A percentile compares a stretch with the other conserved stretches of the same genome.
phyloP scores from a whole-genome alignment of 1,140 invertebrate species.

The Temnothorax longispinosus region DNA sequence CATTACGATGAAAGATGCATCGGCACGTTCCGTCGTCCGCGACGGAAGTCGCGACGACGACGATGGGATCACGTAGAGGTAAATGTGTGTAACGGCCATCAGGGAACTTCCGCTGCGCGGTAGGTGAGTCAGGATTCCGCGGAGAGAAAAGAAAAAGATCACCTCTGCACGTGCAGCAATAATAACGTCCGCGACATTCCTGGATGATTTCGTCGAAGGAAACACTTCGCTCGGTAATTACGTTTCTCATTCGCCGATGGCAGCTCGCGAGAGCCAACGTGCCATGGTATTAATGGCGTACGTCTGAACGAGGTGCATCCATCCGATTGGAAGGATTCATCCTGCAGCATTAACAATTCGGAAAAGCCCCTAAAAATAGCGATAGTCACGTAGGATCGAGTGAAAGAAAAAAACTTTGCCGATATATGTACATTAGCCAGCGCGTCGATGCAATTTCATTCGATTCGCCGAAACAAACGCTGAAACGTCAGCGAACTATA shows the following conservation, averaged over 20 bases:
- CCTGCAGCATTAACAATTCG: background rate
- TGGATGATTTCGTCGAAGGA: conserved; percentile 22
- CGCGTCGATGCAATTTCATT: background rate
- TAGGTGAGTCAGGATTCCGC: conserved; percentile 64
- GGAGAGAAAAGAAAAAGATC: background rate
- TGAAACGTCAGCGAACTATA: background rate
- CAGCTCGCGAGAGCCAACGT: background rate
- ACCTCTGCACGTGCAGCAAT: background rate
- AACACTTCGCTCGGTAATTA: conserved; percentile 9
- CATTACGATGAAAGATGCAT: conserved; percentile 31
- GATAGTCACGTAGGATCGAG: background rate
- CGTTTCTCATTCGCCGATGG: conserved; percentile 32
- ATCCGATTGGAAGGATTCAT: background rate
- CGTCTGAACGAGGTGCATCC: conserved; percentile 5
- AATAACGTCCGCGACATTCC: conserved; percentile 17
- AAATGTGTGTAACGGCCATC: conserved; percentile 55
- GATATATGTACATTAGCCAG: background rate
- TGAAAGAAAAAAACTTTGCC: background rate
- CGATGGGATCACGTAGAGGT: conserved; percentile 19
- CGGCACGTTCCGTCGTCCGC: conserved; percentile 19
- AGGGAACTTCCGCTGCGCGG: conserved; percentile 61
- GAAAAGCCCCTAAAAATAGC: conserved; percentile 16
- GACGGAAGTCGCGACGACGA: conserved; percentile 50
- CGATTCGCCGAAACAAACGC: background rate
- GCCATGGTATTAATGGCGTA: conserved; percentile 1